Evolutionary conservation across 2,797 vertebrate genomes (phyloP), one percentile per base, ranked within the genome.

Genomic region (Chelon labrosus): DNA sequence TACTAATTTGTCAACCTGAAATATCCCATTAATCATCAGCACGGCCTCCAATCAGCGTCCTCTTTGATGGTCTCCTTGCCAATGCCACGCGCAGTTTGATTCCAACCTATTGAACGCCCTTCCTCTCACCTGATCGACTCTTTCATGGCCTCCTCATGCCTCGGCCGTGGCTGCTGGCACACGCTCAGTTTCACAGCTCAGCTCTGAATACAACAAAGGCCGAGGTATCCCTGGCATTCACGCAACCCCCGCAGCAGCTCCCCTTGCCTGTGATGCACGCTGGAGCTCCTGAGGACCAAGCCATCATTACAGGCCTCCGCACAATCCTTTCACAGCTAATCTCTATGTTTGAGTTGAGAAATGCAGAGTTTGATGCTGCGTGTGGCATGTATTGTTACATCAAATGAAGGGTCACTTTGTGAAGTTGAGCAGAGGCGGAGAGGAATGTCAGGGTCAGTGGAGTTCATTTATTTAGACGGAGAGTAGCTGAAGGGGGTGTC

Each of bases 141-240:
- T 73, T 85, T 83, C 86, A 65, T 82, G 71, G 77, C 71, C 65
- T 53, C 2, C 82, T 70, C 60, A 41, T 42, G 67, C 70, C 60
- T 51, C 59, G 49, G 82, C 70, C 60, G 53, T 61, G 49, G 82
- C 59, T 61, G 57, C 77, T 73, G 59, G 73, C 79, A 83, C 77
- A 79, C 39, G 44, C 79, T 91, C 85, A 79, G 79, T 85, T 84
- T 89, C 66, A 72, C 55, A 3, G 42, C 87, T 75, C 83, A 72
- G 61, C 75, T 88, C 80, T 87, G 82, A 91, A 88, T 78, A 88
- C 71, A 87, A 85, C 77, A 70, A 83, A 80, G 80, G 71, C 82
- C 50, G 92, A 95, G 95, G 94, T 93, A 96, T 96, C 93, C 92
- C 84, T 91, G 95, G 96, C 93, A 96, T 96, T 94, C 74, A 70